Base-by-base conservation (phyloP, 30 jellyfish, hydroid and myxozoan species). In the Hydractinia symbiolongicarpus region DNA sequence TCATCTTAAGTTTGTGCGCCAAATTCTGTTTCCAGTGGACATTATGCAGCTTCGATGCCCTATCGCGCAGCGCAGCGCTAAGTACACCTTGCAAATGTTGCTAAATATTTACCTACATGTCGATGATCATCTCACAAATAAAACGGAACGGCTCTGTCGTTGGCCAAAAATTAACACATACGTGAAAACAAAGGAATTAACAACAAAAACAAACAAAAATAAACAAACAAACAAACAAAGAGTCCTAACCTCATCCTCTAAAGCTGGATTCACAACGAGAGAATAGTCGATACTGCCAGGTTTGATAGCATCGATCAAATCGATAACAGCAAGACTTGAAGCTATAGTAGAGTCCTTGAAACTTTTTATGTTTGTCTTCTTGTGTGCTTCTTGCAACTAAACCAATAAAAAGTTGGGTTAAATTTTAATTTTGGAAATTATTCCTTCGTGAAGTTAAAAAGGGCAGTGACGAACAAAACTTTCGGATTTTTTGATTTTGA, bases 301-400 rank as follows among this genome's bases (percentile, higher is more conserved):
- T 61, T 79, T 81, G 79, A 95, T 89, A 10, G 98, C 95, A 81
- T 95, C 98, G 49, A 95, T 95, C 69, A 95, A 82, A 83, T 89
- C 97, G 50, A 89, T 74, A 51, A 95, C 96, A 54, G 99, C 96
- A 9, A 67, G 83, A 53, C 96, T 79, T 53, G 96, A 86, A 20
- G 98, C 66, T n/a, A 95, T 90, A 17, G 95, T 9, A 21, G 97
- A 57, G 66, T 95, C 99, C 74, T 95, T 95, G 82, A 86, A 85
- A 44, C 89, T 72, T 6, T 91, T 10, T 14, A 94, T 94, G 61
- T 79, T 72, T 16, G 96, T 16, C 19, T 68, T 69, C 83, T 93
- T 93, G 16, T 88, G 95, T 57, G 95, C 94, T 44, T 61, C 44
- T 52, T 85, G 88, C 62, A 93, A 88, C 98, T 91, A 66, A 71